These are phyloP conservation scores for Pristionchus fissidentatus DNA, from an alignment of 2,888 invertebrate species.

Conservation along the genomic window DNA sequence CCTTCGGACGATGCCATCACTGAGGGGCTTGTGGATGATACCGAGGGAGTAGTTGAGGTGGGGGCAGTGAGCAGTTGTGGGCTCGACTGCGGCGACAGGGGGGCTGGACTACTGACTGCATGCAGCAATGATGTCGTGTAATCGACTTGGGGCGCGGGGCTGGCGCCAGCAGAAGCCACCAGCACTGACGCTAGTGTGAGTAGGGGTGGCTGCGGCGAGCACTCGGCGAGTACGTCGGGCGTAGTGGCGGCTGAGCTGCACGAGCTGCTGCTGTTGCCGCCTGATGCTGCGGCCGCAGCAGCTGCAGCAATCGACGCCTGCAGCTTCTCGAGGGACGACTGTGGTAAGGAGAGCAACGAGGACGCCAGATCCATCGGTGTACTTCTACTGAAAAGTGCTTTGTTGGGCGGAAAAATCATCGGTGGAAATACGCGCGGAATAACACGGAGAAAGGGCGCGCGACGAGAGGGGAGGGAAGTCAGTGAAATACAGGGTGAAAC, in stretches of 20 bases:
- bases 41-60: conserved; percentile 16
- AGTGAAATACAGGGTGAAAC: conserved; percentile 24
- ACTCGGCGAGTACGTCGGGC: neutral
- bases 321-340: conserved; percentile 29
- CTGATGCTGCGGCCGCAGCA: conserved; percentile 19
- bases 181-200: conserved; percentile 10
- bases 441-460: conserved; percentile 1
- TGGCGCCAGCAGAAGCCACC: neutral
- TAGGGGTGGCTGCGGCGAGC: neutral
- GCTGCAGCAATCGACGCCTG: conserved; percentile 39
- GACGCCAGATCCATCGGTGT: conserved; percentile 44
- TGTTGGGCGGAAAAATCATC: neutral
- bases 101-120: neutral
- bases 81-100: neutral
- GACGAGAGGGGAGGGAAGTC: neutral
- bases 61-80: neutral
- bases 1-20: conserved; percentile 2
- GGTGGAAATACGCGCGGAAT: neutral
- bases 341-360: conserved; percentile 30
- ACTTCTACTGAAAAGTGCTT: neutral
- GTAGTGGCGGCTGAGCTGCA: neutral
- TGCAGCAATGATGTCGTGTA: neutral
- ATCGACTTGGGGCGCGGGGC: neutral
- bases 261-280: neutral
- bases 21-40: conserved; percentile 14